Conservation (phyloP, 2,888 invertebrate species). For the Xestia xanthographa region DNA sequence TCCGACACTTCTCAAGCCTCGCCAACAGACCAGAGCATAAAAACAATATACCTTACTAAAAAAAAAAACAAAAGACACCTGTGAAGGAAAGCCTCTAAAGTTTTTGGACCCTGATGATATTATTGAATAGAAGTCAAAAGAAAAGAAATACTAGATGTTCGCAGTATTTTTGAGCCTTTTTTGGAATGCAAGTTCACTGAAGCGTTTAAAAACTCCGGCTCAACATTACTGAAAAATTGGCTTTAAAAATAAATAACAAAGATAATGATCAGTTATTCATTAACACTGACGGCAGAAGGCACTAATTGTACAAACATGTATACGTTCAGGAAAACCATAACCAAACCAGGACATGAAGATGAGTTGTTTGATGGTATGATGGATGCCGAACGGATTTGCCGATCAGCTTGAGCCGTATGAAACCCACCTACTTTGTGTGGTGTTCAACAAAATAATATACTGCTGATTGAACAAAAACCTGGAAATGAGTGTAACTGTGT, state of each 20-base stretch:
- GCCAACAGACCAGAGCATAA: accelerated
- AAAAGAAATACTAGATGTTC: background rate
- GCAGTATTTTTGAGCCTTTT: background rate
- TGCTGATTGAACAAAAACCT: background rate
- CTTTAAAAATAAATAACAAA: background rate
- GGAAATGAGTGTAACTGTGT: background rate
- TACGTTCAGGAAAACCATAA: background rate
- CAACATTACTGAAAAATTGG: background rate
- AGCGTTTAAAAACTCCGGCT: background rate
- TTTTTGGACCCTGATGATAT: background rate
- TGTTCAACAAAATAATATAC: background rate
- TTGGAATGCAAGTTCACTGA: background rate
- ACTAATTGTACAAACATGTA: too few relatives aligned
- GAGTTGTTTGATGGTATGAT: background rate
- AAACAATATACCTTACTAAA: background rate
- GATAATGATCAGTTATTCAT: background rate
- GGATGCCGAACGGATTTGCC: background rate
- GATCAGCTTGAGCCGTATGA: background rate
- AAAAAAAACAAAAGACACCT: background rate
- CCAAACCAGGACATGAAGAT: background rate
- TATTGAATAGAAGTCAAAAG: background rate
- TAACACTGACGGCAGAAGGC: background rate
- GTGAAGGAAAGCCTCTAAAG: background rate
- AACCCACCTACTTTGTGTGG: background rate
- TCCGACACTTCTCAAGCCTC: background rate